phyloP scores from a whole-genome alignment of 2,888 invertebrate genomes.

The Scotopteryx bipunctaria region DNA sequence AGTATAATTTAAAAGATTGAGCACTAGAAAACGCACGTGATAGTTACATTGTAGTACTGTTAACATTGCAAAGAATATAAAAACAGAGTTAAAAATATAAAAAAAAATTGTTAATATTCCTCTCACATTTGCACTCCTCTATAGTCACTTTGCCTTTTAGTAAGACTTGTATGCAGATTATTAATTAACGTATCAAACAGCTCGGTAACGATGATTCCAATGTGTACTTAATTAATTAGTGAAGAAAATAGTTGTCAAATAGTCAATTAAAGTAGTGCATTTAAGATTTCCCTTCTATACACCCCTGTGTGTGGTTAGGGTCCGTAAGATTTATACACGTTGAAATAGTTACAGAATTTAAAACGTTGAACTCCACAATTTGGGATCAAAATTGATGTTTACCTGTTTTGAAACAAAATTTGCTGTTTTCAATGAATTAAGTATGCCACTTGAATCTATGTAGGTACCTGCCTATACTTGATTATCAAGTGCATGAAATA shows the following conservation, averaged over 20 bases:
- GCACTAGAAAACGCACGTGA: conserved; percentile 9
- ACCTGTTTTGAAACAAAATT: conserved; percentile 56
- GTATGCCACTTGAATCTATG: conserved; percentile 28
- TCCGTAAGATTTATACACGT: conserved; percentile 35
- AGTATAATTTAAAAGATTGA: neutral
- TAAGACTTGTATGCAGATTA: conserved; percentile 32
- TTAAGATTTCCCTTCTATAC: conserved; percentile 48
- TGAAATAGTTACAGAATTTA: conserved; percentile 29
- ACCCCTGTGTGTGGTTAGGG: conserved; percentile 46
- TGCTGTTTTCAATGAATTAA: conserved; percentile 31
- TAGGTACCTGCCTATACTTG: too few relatives aligned
- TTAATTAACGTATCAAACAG: conserved; percentile 43
- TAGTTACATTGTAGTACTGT: conserved; percentile 26
- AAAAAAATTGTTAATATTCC: conserved; percentile 23
- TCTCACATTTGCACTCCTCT: conserved; percentile 36
- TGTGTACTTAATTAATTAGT: conserved; percentile 77
- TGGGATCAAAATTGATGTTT: conserved; percentile 70
- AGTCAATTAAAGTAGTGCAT: conserved; percentile 59
- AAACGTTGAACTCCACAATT: conserved; percentile 35
- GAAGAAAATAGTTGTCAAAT: conserved; percentile 64
- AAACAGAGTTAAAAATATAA: conserved; percentile 35
- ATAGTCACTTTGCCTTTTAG: conserved; percentile 39
- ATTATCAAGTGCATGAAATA: conserved; percentile 1
- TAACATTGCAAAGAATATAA: conserved; percentile 1
- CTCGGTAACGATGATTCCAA: conserved; percentile 49